phyloP scores from a whole-genome alignment of 2,797 vertebrate species.

The Sebastes glaucus region DNA sequence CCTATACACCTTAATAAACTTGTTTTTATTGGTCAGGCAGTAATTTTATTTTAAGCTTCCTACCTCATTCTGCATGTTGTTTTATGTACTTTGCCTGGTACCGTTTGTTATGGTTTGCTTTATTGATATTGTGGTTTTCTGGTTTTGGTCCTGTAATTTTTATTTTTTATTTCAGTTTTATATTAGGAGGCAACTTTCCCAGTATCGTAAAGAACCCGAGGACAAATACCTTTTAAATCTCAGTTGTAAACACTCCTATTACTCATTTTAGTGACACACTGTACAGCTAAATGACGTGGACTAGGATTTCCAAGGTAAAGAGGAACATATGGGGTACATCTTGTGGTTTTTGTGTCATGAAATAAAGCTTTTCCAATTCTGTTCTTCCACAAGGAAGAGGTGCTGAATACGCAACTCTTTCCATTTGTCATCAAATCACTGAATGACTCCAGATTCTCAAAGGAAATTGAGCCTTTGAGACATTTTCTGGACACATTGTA shows the following conservation, averaged over 20 bases:
- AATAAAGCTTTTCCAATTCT: conserved; percentile 47
- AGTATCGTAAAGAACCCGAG: not conserved
- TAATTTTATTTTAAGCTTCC: not conserved
- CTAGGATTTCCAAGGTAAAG: conserved; percentile 16
- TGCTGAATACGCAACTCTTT: conserved; percentile 60
- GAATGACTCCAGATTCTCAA: conserved; percentile 28
- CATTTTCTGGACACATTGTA: conserved; percentile 31
- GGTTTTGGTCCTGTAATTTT: not conserved
- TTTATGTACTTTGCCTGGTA: conserved; percentile 11
- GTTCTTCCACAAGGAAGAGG: conserved; percentile 42
- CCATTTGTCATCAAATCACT: conserved; percentile 56
- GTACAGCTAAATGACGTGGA: not conserved
- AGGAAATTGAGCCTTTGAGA: conserved; percentile 32
- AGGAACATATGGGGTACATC: conserved; percentile 23
- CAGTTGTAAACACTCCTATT: conserved; percentile 19
- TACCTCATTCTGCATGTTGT: not conserved
- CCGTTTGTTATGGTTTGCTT: not conserved
- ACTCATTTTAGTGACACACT: conserved; percentile 5
- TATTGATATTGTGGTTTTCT: conserved; percentile 7
- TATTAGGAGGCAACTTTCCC: not conserved
- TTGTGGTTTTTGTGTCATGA: conserved; percentile 50
- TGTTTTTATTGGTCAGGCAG: conserved; percentile 12
- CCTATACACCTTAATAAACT: conserved; percentile 22
- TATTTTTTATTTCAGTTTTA: not conserved
- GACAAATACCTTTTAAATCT: conserved; percentile 11